Conservation (phyloP, 2,888 invertebrate genomes). For the Protula sp. region DNA sequence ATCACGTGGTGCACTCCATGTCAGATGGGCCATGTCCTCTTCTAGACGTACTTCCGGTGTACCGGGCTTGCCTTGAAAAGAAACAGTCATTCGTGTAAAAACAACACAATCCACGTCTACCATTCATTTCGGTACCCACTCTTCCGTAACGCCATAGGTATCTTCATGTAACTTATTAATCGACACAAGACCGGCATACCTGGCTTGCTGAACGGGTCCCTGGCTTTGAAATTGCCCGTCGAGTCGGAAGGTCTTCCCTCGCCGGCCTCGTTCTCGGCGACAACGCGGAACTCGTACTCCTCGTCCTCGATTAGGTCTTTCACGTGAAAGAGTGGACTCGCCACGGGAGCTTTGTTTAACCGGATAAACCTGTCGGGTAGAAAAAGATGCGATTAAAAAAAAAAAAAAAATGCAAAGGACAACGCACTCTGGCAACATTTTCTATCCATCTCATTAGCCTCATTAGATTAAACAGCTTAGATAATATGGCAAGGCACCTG, state of each 20-base stretch:
- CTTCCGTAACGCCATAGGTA: too few relatives aligned
- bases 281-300: slow-evolving; percentile 74
- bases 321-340: slow-evolving; percentile 20
- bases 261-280: slow-evolving; percentile 82
- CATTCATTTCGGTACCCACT: too few relatives aligned
- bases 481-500: too few relatives aligned
- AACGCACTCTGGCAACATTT: too few relatives aligned
- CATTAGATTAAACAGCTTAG: too few relatives aligned
- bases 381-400: too few relatives aligned
- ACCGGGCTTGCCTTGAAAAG: slow-evolving; percentile 13
- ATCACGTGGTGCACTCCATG: slow-evolving; percentile 49
- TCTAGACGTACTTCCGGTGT: slow-evolving; percentile 6
- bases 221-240: slow-evolving; percentile 40
- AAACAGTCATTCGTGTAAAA: too few relatives aligned
- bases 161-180: too few relatives aligned
- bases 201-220: slow-evolving; percentile 23
- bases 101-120: too few relatives aligned
- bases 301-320: slow-evolving; percentile 30
- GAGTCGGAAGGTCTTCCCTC: slow-evolving; percentile 77
- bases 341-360: slow-evolving; percentile 23
- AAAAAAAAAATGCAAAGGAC: too few relatives aligned
- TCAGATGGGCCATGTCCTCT: slow-evolving; percentile 37
- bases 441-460: too few relatives aligned
- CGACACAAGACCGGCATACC: too few relatives aligned
- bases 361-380: slow-evolving; percentile 26